Conservation (phyloP, 2,797 vertebrate genomes). For the Lepus oiostolus region DNA sequence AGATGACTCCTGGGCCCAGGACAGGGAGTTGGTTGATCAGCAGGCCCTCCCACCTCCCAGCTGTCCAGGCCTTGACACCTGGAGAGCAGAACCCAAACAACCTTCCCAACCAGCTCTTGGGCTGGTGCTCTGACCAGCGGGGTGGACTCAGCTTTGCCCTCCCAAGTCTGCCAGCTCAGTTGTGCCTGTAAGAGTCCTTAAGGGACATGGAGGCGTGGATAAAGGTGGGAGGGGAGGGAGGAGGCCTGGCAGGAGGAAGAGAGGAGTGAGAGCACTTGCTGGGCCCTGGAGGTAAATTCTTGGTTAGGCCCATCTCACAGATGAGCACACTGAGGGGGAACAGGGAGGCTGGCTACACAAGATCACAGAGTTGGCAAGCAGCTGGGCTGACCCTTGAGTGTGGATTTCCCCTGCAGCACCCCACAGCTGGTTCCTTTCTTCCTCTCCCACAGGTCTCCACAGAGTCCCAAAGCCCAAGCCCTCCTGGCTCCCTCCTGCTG, state of each 20-base stretch:
- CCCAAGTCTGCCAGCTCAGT: no score
- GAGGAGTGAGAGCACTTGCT: background rate
- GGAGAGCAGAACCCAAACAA: background rate
- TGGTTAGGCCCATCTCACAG: background rate
- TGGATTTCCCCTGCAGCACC: no score
- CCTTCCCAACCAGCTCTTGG: background rate
- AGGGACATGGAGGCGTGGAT: background rate
- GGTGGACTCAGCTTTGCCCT: background rate
- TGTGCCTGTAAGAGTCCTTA: background rate
- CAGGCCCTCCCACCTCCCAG: background rate
- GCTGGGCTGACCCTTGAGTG: background rate
- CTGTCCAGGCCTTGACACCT: background rate
- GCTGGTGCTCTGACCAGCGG: background rate
- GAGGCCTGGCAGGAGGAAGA: background rate
- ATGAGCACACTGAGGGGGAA: background rate
- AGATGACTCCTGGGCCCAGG: constrained; percentile 81
- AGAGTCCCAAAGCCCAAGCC: background rate
- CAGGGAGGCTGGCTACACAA: background rate
- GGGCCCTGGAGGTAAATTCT: background rate
- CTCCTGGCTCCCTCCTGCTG: background rate
- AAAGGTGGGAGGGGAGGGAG: background rate
- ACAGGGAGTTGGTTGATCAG: background rate
- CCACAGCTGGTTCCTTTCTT: background rate
- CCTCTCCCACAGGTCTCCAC: background rate
- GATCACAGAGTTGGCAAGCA: background rate